These are phyloP conservation scores for Corydoras sp. DNA, from an alignment of 2,113 vertebrate genomes.

Conservation along the genomic window DNA sequence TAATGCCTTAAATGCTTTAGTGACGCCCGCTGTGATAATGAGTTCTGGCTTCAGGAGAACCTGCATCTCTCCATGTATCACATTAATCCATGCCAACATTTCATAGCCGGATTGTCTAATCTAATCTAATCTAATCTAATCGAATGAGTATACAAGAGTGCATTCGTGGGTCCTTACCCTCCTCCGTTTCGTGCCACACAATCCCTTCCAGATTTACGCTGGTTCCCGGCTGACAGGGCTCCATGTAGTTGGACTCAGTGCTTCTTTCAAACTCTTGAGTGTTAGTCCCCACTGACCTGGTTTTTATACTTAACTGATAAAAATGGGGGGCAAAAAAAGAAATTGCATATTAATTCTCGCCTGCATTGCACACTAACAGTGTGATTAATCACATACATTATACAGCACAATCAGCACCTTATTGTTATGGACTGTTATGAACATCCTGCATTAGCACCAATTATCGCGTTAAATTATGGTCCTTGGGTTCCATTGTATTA, in stretches of 20 bases:
- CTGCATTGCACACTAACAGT: not conserved
- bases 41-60: no score
- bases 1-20: no score
- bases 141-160: not conserved
- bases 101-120: no score
- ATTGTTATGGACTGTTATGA: no score
- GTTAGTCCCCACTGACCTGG: slow-evolving; percentile 84
- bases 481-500: no score
- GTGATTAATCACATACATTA: not conserved
- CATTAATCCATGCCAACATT: not conserved
- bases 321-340: slow-evolving; percentile 54
- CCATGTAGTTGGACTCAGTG: slow-evolving; percentile 80
- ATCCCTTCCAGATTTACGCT: slow-evolving; percentile 88
- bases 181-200: slow-evolving; percentile 90
- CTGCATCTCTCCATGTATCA: not conserved
- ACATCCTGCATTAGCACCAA: no score
- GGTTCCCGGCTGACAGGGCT: slow-evolving; percentile 84
- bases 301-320: slow-evolving; percentile 82
- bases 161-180: slow-evolving; percentile 67
- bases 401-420: no score
- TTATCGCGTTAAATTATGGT: no score
- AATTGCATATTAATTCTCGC: not conserved
- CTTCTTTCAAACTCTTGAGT: slow-evolving; percentile 80
- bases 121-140: no score
- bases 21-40: no score